Evolutionary conservation across 2,797 vertebrate species (phyloP), one percentile per base, ranked within the genome.

Genomic region (Salmo trutta): DNA sequence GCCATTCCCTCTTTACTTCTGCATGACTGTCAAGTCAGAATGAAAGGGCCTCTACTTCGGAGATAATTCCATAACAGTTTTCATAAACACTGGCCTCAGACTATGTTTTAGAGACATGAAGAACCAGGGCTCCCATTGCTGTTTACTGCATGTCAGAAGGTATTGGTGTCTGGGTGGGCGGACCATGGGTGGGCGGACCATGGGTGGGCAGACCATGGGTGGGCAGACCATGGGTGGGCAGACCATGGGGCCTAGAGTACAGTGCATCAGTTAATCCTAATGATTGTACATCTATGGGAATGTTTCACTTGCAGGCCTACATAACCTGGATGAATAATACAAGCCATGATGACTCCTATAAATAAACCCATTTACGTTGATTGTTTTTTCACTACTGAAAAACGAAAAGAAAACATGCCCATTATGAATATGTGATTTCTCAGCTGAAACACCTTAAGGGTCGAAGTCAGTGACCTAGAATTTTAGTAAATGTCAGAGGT

Each of bases 41-140:
- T 67, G 76, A 83, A 85, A 77, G 56, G 84, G 81, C 90, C 91
- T 90, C 86, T 88, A 81, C 83, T 79, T 82, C 74, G 88, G 81
- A 91, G 85, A 91, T 91, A 89, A 94, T 93, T 93, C 88, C 86
- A 84, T 88, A 90, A 89, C 89, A 87, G 88, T 92, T 91, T 93
- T 87, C 85, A 88, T 90, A 91, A 93, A 88, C 84, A 76, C 88
- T 77, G 82, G 83, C 86, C 80, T 74, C 88, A 85, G 89, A 91
- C 85, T 81, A 85, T 74, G 87, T 81, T 88, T 86, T 76, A 84
- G 76, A 89, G 81, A 88, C 87, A 84, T 84, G 81, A 87, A 90
- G 87, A 91, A 84, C 83, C 85, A 81, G 77, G 70, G 75, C 79
- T 91, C 86, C 80, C 86, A 89, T 88, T 81, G 84, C 86, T 88